Conservation (phyloP, 2,888 invertebrate genomes). For the Drosophila leonis region DNA sequence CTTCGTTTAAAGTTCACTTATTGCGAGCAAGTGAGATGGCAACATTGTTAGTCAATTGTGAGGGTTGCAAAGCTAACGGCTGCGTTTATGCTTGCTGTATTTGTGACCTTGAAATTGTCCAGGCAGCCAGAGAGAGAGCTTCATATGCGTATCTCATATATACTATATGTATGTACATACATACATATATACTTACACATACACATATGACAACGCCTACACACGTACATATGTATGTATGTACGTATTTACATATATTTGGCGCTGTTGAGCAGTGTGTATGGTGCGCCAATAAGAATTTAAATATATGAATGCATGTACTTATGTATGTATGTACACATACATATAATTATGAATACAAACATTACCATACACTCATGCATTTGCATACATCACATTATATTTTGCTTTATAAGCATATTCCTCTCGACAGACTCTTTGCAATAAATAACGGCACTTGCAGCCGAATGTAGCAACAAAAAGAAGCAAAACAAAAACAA, state of each 20-base stretch:
- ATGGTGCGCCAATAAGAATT: background rate
- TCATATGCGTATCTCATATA: slow-evolving; percentile 10
- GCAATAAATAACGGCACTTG: slow-evolving; percentile 11
- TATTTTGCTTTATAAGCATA: slow-evolving; percentile 1
- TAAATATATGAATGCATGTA: background rate
- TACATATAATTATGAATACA: background rate
- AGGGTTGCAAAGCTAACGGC: slow-evolving; percentile 53
- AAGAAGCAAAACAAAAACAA: slow-evolving; percentile 23
- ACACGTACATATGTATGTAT: background rate
- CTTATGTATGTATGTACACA: background rate
- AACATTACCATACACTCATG: background rate
- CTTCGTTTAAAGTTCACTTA: slow-evolving; percentile 31
- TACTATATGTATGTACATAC: background rate
- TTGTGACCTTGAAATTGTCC: slow-evolving; percentile 57
- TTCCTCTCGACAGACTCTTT: background rate
- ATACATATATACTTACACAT: background rate
- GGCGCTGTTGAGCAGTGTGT: background rate
- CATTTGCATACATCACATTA: background rate
- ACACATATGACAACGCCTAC: background rate
- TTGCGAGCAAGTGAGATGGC: slow-evolving; percentile 30
- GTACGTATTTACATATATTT: background rate
- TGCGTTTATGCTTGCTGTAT: slow-evolving; percentile 18
- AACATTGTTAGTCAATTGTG: slow-evolving; percentile 23
- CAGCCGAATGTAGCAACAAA: slow-evolving; percentile 15
- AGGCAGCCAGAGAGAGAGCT: slow-evolving; percentile 38